Evolutionary conservation across 2,888 invertebrate species (phyloP).

Genomic region (Penaeus monodon): DNA sequence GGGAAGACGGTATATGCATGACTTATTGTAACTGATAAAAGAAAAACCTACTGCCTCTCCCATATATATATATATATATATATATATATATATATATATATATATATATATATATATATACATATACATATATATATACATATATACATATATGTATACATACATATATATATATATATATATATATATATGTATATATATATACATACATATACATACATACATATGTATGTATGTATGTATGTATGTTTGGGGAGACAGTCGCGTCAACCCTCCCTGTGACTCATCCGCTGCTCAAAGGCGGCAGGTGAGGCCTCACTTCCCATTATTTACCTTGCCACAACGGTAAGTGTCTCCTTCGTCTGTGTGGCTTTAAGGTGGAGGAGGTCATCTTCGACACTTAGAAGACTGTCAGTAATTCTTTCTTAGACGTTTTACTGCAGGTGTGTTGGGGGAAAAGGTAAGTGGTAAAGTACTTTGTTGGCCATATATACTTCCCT

Average conservation of each 20-base stretch:
- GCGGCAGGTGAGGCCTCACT: no score
- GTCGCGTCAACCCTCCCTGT: not conserved
- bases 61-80: not conserved
- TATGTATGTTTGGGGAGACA: not conserved
- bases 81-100: conserved; percentile 25
- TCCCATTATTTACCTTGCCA: no score
- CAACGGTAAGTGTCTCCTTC: not conserved
- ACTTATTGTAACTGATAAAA: not conserved
- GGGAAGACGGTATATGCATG: no score
- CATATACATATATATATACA: not conserved
- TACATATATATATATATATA: conserved; percentile 22
- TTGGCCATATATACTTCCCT: not conserved
- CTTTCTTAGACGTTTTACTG: not conserved
- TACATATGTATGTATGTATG: conserved; percentile 15
- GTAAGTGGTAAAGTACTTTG: not conserved
- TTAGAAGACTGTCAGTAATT: not conserved
- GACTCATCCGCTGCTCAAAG: no score
- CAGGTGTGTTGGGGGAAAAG: not conserved
- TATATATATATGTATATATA: not conserved
- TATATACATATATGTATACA: not conserved
- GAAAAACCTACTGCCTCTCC: not conserved
- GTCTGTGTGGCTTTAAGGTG: conserved; percentile 8
- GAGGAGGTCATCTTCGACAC: no score
- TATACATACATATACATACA: conserved; percentile 8
- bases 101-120: conserved; percentile 24